These are phyloP conservation scores for Diachrysia chrysitis DNA, from an alignment of 2,888 invertebrate genomes.

Conservation along the genomic window DNA sequence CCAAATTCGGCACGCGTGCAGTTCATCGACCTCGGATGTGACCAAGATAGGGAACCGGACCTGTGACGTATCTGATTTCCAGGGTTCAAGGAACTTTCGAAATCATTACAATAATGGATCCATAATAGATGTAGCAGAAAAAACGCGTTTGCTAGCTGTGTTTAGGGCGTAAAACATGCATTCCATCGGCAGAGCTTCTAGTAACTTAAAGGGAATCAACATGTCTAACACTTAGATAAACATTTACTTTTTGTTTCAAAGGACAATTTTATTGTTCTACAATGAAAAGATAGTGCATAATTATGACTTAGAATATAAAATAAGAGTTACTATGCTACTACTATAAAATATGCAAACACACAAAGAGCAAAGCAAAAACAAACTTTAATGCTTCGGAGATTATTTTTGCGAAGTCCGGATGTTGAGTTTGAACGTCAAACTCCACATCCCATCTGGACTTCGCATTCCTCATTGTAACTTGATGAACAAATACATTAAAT, in stretches of 20 bases:
- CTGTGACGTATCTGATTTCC: slow-evolving; percentile 61
- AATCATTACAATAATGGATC: not conserved
- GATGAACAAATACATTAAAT: not conserved
- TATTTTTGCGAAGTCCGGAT: not conserved
- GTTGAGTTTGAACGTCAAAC: too few relatives aligned
- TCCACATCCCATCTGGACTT: not conserved
- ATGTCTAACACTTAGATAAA: not conserved
- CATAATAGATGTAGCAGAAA: not conserved
- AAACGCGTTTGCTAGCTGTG: not conserved
- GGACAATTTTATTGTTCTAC: too few relatives aligned
- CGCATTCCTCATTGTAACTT: not conserved
- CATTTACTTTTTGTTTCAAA: not conserved
- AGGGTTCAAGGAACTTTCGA: slow-evolving; percentile 58
- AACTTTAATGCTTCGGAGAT: not conserved
- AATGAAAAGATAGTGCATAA: too few relatives aligned
- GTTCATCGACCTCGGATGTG: slow-evolving; percentile 78
- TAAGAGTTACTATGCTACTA: not conserved
- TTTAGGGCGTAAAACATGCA: not conserved
- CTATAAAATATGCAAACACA: not conserved
- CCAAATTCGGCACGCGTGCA: slow-evolving; percentile 77
- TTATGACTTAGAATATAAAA: too few relatives aligned
- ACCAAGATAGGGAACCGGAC: slow-evolving; percentile 64
- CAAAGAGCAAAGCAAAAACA: not conserved
- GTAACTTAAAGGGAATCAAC: not conserved
- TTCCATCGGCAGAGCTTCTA: not conserved